phyloP scores from a whole-genome alignment of 2,888 invertebrate species.

The Lasioglossum figueresi region DNA sequence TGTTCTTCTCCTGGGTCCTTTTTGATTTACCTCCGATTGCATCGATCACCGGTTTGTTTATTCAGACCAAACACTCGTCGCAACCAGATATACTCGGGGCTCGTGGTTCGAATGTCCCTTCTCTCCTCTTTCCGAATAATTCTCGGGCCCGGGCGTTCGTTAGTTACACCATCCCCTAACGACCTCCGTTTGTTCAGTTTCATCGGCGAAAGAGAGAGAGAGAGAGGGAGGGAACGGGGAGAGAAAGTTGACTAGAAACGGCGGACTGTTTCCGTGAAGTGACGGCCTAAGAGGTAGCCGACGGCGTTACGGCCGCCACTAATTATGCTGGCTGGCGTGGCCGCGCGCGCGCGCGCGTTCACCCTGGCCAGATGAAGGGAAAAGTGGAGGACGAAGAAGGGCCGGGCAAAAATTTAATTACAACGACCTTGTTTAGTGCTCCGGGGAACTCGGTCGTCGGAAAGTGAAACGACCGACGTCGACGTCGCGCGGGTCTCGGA shows the following conservation, averaged over 20 bases:
- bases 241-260: slow-evolving; percentile 13
- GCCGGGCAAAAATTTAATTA: slow-evolving; percentile 63
- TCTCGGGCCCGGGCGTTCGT: slow-evolving; percentile 22
- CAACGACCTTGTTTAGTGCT: slow-evolving; percentile 63
- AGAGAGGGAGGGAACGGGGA: not conserved
- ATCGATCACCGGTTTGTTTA: slow-evolving; percentile 24
- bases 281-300: slow-evolving; percentile 28
- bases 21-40: slow-evolving; percentile 7
- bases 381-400: slow-evolving; percentile 22
- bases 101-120: not conserved
- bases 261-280: slow-evolving; percentile 15
- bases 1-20: not conserved
- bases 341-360: slow-evolving; percentile 26
- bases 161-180: slow-evolving; percentile 37
- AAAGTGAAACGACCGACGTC: slow-evolving; percentile 43
- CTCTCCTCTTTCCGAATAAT: slow-evolving; percentile 16
- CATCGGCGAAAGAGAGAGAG: not conserved
- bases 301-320: slow-evolving; percentile 55
- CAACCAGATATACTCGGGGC: not conserved
- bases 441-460: slow-evolving; percentile 41
- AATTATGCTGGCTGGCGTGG: slow-evolving; percentile 44
- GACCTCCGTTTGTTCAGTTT: slow-evolving; percentile 33
- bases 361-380: slow-evolving; percentile 44
- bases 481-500: not conserved
- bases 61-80: not conserved